Evolutionary conservation across 2,888 invertebrate genomes (phyloP).

Genomic region (Sinohyriopsis cumingii): DNA sequence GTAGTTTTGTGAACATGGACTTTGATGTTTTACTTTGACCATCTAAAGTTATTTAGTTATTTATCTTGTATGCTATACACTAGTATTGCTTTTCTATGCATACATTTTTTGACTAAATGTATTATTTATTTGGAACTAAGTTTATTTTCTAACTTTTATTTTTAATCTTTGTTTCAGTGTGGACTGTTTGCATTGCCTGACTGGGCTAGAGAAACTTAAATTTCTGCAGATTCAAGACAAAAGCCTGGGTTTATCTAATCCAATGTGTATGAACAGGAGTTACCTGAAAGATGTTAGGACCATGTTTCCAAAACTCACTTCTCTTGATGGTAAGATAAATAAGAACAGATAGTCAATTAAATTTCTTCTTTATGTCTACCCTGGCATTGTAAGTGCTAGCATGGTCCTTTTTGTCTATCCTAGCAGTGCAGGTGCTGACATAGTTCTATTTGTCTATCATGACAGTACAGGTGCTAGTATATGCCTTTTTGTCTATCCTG

Average conservation of each 20-base stretch:
- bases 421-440: too few relatives aligned
- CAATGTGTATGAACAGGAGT: slow-evolving; percentile 55
- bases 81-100: background rate
- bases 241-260: slow-evolving; percentile 56
- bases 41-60: too few relatives aligned
- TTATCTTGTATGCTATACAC: too few relatives aligned
- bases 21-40: too few relatives aligned
- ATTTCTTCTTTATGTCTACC: background rate
- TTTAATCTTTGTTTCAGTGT: slow-evolving; percentile 38
- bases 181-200: slow-evolving; percentile 52
- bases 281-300: slow-evolving; percentile 49
- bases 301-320: slow-evolving; percentile 55
- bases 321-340: slow-evolving; percentile 59
- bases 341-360: background rate
- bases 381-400: background rate
- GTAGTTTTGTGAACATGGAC: too few relatives aligned
- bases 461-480: too few relatives aligned
- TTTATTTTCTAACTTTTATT: background rate
- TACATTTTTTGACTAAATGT: too few relatives aligned
- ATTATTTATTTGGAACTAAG: too few relatives aligned
- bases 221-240: slow-evolving; percentile 54
- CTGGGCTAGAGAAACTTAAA: slow-evolving; percentile 56
- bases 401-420: background rate
- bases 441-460: too few relatives aligned
- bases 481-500: too few relatives aligned